phyloP scores from a whole-genome alignment of 2,888 invertebrate genomes.

The Linyphia triangularis region DNA sequence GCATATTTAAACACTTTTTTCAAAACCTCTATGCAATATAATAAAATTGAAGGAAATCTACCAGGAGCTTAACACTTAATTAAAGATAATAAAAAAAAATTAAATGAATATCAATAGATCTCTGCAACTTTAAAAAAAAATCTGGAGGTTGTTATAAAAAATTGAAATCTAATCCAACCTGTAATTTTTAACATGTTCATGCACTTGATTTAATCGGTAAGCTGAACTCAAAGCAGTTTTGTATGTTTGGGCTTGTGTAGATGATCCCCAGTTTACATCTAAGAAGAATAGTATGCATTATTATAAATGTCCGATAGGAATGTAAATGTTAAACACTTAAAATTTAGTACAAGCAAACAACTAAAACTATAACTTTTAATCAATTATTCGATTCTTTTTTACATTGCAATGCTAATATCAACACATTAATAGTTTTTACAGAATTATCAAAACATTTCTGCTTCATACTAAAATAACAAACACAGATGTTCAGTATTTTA shows the following conservation, averaged over 20 bases:
- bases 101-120: neutral
- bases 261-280: constrained; percentile 83
- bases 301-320: no score
- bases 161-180: constrained; percentile 77
- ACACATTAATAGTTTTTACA: no score
- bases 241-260: constrained; percentile 82
- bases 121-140: neutral
- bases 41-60: no score
- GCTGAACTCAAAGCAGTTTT: constrained; percentile 81
- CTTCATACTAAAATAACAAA: no score
- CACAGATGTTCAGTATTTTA: no score
- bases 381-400: no score
- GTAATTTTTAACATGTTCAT: constrained; percentile 86
- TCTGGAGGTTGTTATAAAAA: neutral
- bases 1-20: no score
- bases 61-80: no score
- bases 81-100: neutral
- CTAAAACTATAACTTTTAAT: neutral
- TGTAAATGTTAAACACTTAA: neutral
- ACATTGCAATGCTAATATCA: no score
- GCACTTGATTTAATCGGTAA: constrained; percentile 81
- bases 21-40: no score
- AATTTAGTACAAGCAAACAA: neutral
- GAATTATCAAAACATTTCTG: no score
- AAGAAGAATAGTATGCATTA: constrained; percentile 17